Base-by-base conservation (phyloP, 1,140 invertebrate genomes). In the Bilobella aurantiaca region DNA sequence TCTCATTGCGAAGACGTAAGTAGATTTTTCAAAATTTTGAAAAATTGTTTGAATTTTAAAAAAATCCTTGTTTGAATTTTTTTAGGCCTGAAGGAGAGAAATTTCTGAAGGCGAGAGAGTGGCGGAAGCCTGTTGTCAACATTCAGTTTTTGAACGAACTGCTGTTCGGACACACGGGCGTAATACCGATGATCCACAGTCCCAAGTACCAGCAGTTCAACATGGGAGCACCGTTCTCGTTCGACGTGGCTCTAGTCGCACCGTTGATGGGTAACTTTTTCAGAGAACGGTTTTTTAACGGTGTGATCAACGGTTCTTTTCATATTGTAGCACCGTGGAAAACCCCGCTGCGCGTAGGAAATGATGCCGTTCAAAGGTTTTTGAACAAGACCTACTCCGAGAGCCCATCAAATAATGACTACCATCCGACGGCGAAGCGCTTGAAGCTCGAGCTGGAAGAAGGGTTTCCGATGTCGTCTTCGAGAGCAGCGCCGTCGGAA, bases 91-190 rank as follows among this genome's bases (percentile, higher is more conserved):
- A 93, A 72, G 93, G 93, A 31, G 79, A 80, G 57, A 97, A 97
- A 77, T 94, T 88, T 78, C 81, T 86, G 70, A 90, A 91, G 73
- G 94, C 95, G 0, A 84, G 89, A 53, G 90, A 96, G 76, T 97
- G 91, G 90, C 77, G 78, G 28, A 80, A 81, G 34, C 87, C 89
- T 18, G 85, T 93, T 1, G 93, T 98, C 0, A 97, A 94, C 77
- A 86, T 89, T 5, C 86, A 90, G 67, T 98, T 95, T 94, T 78
- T 98, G 49, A 92, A 89, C 62, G 94, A 98, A 77, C 82, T 98
- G 42, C 81, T 96, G 69, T 86, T 96, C 65, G 95, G 94, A 1
- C 89, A 94, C 76, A 18, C 57, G 70, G 85, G 87, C 75, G 87
- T 82, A 70, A 88, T 87, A 2, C 85, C 89, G 74, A 89, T 86